A percentile compares a stretch with the other conserved stretches of the same genome.
phyloP scores from a whole-genome alignment of 1,140 invertebrate species.

The Lordiphosa clarofinis region DNA sequence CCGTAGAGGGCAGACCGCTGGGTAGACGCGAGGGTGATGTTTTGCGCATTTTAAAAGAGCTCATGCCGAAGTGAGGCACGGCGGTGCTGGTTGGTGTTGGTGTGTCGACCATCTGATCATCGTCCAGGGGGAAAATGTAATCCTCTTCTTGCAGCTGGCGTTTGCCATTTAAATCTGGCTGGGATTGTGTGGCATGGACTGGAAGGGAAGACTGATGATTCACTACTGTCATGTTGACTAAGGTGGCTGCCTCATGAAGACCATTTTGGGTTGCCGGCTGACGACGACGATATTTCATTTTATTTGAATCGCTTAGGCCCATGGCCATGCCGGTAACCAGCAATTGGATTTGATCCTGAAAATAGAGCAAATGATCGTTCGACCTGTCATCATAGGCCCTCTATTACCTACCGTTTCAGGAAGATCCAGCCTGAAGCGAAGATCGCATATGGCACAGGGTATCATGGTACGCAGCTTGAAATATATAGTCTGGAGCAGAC shows the following conservation, averaged over 20 bases:
- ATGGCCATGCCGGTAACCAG: slow-evolving; percentile 87
- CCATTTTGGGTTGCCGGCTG: slow-evolving; percentile 48
- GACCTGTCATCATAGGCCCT: not conserved
- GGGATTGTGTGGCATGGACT: slow-evolving; percentile 37
- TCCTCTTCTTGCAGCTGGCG: slow-evolving; percentile 80
- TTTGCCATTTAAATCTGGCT: slow-evolving; percentile 59
- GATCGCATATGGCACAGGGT: slow-evolving; percentile 89
- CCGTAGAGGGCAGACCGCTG: slow-evolving; percentile 23
- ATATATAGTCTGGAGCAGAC: slow-evolving; percentile 86
- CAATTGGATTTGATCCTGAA: slow-evolving; percentile 92
- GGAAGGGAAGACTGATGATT: not conserved
- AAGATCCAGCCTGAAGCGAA: slow-evolving; percentile 89
- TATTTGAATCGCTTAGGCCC: slow-evolving; percentile 84
- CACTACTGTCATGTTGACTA: too few relatives aligned
- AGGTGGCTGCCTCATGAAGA: slow-evolving; percentile 33
- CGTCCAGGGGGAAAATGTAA: slow-evolving; percentile 87
- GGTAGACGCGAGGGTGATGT: slow-evolving; percentile 58
- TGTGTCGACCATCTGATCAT: slow-evolving; percentile 81
- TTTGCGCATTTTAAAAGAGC: slow-evolving; percentile 69
- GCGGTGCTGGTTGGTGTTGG: slow-evolving; percentile 64
- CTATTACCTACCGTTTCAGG: slow-evolving; percentile 84
- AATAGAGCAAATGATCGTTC: not conserved
- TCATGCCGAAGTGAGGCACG: slow-evolving; percentile 62
- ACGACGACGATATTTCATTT: slow-evolving; percentile 79
- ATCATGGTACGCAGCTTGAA: slow-evolving; percentile 92